phyloP scores from a whole-genome alignment of 1,140 invertebrate genomes.

The Propsilocerus akamusi region DNA sequence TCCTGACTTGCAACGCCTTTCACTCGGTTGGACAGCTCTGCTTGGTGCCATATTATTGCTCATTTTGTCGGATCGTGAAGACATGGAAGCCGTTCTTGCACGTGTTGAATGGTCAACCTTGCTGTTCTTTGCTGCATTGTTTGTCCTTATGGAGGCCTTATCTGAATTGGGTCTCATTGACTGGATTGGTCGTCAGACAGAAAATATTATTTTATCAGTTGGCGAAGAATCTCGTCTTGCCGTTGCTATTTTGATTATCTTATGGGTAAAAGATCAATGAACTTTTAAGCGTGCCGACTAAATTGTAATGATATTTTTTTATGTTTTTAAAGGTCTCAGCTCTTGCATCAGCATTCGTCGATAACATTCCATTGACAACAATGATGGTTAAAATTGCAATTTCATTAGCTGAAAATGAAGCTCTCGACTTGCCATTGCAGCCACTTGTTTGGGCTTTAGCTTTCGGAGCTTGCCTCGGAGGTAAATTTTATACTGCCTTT shows the following conservation, averaged over 20 bases:
- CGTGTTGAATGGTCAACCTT: slow-evolving; percentile 71
- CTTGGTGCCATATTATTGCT: slow-evolving; percentile 50
- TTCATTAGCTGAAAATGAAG: slow-evolving; percentile 36
- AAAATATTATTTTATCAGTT: slow-evolving; percentile 36
- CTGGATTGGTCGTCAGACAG: slow-evolving; percentile 45
- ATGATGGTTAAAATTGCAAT: slow-evolving; percentile 67
- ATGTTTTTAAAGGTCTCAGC: slow-evolving; percentile 36
- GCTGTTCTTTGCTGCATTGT: slow-evolving; percentile 65
- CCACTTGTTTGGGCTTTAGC: slow-evolving; percentile 61
- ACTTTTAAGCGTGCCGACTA: background rate
- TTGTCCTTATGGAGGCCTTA: slow-evolving; percentile 47
- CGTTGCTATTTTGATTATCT: slow-evolving; percentile 43
- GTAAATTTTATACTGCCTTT: slow-evolving; percentile 23
- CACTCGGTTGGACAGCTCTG: slow-evolving; percentile 60
- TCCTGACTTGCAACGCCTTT: slow-evolving; percentile 26
- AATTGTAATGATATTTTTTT: slow-evolving; percentile 5
- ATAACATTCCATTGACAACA: slow-evolving; percentile 70
- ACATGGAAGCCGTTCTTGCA: slow-evolving; percentile 53
- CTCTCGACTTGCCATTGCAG: slow-evolving; percentile 42
- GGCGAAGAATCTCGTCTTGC: slow-evolving; percentile 33
- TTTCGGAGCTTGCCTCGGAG: slow-evolving; percentile 67
- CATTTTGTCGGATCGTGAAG: slow-evolving; percentile 46
- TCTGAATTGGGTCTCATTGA: slow-evolving; percentile 41
- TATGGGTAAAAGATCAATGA: slow-evolving; percentile 30
- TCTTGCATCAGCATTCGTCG: slow-evolving; percentile 59